Evolutionary conservation across 2,888 invertebrate genomes (phyloP), one percentile per base, ranked within the genome.

Genomic region (Teleiodes luculella): DNA sequence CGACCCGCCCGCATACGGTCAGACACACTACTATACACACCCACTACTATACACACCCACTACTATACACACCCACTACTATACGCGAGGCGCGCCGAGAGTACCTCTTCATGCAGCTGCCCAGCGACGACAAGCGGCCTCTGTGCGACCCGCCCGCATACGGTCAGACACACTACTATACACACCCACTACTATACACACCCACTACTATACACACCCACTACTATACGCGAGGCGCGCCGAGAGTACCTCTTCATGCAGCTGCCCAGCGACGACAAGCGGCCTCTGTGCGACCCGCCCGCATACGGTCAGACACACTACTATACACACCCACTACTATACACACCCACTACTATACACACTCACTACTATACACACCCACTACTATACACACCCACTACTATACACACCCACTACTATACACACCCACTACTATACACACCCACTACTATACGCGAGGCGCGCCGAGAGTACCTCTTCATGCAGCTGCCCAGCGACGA

Each of bases 391-490:
- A n/a, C n/a, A n/a, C n/a, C n/a, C n/a, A n/a, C n/a, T n/a, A n/a
- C n/a, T n/a, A n/a, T n/a, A n/a, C n/a, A n/a, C n/a, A n/a, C n/a
- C n/a, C n/a, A n/a, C n/a, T n/a, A n/a, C n/a, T n/a, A n/a, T n/a
- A n/a, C n/a, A n/a, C n/a, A n/a, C n/a, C n/a, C n/a, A n/a, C n/a
- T n/a, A n/a, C n/a, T n/a, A n/a, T n/a, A n/a, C n/a, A n/a, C n/a
- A n/a, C n/a, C n/a, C n/a, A n/a, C n/a, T n/a, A n/a, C n/a, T n/a
- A n/a, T n/a, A n/a, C n/a, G n/a, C n/a, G n/a, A n/a, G n/a, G n/a
- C n/a, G n/a, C n/a, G n/a, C n/a, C n/a, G n/a, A n/a, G n/a, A 87
- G 55, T 92, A 92, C 67, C 83, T 91, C 39, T 93, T 93, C 80
- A 91, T 92, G 36, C 86, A 91, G 58, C 71, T 93, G 48, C 91